Base-by-base conservation (phyloP, 2,888 invertebrate species). In the Dinocampus coccinellae region DNA sequence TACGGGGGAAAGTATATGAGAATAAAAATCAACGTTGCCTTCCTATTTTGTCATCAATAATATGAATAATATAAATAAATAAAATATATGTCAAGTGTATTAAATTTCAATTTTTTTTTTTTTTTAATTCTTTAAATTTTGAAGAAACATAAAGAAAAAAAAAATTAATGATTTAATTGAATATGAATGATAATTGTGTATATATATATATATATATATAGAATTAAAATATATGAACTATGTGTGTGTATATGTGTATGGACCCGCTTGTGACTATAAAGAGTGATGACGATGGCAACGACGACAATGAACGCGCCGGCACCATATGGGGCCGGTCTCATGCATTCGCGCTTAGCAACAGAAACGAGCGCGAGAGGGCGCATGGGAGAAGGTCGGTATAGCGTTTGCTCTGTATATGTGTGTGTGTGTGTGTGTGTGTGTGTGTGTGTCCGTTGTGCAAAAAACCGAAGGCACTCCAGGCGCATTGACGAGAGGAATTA, bases 281-380 rank as follows among this genome's bases (percentile, higher is more conserved):
- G 77, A 76, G 67, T 76, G 74, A 69, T 71, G 78, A 64, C 76
- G 76, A 63, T 29, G 71, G n/a, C 34, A 16, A n/a, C n/a, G n/a
- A 33, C 16, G 39, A 63, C 72, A 78, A 78, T 75, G 79, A 80
- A 79, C 77, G 77, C 80, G 79, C 79, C 81, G 78, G 77, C 80
- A 80, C 79, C 81, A 79, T 82, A 80, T 80, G 81, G 80, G 80
- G 78, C 80, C 80, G 81, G 79, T 80, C 80, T 81, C 81, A 74
- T 82, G 83, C 81, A 81, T 80, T 82, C 82, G 82, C 83, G 83
- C 83, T 82, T 83, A 83, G 83, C 83, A 83, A 83, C 83, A 83
- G 83, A 81, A 79, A 80, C 79, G 78, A 76, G 81, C 77, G 78
- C 22, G 58, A 52, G 39, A 53, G 60, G 61, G 57, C 60, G 73